These are phyloP conservation scores for Elgaria multicarinata DNA, from an alignment of 2,113 vertebrate genomes.

Conservation along the genomic window DNA sequence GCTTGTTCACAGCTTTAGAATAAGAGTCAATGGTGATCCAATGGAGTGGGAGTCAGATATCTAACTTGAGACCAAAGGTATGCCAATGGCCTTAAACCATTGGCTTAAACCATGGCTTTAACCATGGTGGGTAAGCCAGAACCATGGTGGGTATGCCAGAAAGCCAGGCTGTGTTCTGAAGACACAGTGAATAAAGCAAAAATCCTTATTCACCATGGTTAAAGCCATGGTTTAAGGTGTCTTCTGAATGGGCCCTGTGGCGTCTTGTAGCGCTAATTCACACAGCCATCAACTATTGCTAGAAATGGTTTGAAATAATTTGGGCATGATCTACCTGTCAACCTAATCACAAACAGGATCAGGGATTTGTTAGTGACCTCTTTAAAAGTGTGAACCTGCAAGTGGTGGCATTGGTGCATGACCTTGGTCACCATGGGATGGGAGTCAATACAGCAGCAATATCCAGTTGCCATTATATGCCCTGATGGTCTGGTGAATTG, in stretches of 20 bases:
- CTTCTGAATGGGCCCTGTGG: too few relatives aligned
- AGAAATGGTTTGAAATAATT: neutral
- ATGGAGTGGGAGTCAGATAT: neutral
- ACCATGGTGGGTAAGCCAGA: too few relatives aligned
- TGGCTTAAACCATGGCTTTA: too few relatives aligned
- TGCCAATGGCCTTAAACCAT: too few relatives aligned
- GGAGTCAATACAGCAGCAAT: neutral
- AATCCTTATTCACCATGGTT: too few relatives aligned
- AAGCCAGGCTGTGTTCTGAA: too few relatives aligned
- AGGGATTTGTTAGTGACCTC: neutral
- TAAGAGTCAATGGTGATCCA: neutral
- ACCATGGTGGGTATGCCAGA: too few relatives aligned
- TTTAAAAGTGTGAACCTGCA: neutral
- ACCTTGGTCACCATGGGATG: neutral
- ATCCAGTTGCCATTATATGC: neutral
- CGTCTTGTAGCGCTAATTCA: neutral
- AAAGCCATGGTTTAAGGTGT: too few relatives aligned
- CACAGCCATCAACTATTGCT: neutral
- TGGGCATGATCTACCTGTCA: neutral
- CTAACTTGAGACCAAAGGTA: neutral
- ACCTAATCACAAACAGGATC: neutral
- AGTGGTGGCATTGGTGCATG: neutral
- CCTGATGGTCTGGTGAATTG: neutral
- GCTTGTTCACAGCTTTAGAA: neutral
- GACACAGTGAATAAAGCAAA: too few relatives aligned